Evolutionary conservation across 1,140 invertebrate genomes (phyloP).

Genomic region (Aricia agestis): DNA sequence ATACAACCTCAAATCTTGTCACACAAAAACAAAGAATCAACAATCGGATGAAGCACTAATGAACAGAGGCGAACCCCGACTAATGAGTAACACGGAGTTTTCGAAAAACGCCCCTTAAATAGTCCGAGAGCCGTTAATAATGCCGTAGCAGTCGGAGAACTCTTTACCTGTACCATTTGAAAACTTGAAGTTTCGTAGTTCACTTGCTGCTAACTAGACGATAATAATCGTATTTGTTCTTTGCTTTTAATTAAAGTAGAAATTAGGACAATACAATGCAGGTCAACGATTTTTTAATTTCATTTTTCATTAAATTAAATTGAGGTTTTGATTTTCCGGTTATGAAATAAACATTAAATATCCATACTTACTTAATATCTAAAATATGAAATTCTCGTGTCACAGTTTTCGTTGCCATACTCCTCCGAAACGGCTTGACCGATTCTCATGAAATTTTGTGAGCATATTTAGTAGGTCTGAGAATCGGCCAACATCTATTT

Average conservation of each 20-base stretch:
- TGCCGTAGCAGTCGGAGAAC: conserved; percentile 30
- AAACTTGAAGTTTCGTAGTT: background rate
- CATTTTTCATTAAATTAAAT: background rate
- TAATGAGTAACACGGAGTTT: conserved; percentile 52
- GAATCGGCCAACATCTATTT: no score
- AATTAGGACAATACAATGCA: background rate
- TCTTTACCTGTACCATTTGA: conserved; percentile 11
- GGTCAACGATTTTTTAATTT: background rate
- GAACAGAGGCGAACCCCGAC: conserved; percentile 36
- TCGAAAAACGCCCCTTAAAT: conserved; percentile 52
- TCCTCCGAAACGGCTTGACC: no score
- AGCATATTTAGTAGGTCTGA: no score
- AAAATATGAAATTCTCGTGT: no score
- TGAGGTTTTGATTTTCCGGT: background rate
- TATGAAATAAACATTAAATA: no score
- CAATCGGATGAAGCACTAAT: conserved; percentile 36
- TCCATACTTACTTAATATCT: no score
- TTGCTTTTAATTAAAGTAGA: conserved; percentile 12
- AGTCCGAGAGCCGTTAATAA: conserved; percentile 44
- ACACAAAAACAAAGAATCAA: conserved; percentile 19
- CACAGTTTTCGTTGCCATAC: no score
- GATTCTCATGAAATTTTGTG: no score
- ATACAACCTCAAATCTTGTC: conserved; percentile 4
- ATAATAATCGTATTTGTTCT: background rate
- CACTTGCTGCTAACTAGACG: background rate